A percentile compares a stretch with the other conserved stretches of the same genome.
These are phyloP conservation scores for Agonopterix heracliana DNA, from an alignment of 2,888 invertebrate species.

Conservation along the genomic window DNA sequence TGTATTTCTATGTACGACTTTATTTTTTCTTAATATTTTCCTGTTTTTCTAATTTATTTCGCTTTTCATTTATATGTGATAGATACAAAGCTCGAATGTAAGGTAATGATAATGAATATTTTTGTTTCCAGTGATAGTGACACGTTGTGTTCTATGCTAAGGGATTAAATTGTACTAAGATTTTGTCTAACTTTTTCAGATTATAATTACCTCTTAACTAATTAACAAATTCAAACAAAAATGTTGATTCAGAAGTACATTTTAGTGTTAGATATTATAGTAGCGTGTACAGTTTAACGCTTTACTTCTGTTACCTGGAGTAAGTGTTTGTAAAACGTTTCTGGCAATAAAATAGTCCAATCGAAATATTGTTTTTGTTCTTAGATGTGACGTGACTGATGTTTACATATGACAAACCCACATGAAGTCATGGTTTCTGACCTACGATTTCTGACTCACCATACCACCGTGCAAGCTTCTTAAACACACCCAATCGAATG, in stretches of 20 bases:
- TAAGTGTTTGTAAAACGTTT: slow-evolving; percentile 71
- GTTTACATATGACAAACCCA: too few species aligned
- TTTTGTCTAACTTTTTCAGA: slow-evolving; percentile 59
- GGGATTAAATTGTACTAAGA: slow-evolving; percentile 36
- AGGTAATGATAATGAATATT: slow-evolving; percentile 60
- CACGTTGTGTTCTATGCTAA: slow-evolving; percentile 52
- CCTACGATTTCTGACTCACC: too few species aligned
- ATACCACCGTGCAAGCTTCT: too few species aligned
- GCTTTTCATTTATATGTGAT: slow-evolving; percentile 59
- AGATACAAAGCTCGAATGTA: slow-evolving; percentile 69
- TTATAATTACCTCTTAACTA: slow-evolving; percentile 20
- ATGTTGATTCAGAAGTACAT: slow-evolving; percentile 57
- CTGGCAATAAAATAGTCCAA: slow-evolving; percentile 76
- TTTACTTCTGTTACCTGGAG: slow-evolving; percentile 49
- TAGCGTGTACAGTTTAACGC: slow-evolving; percentile 68
- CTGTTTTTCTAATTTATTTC: slow-evolving; percentile 71
- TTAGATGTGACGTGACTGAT: background rate
- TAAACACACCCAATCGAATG: too few species aligned
- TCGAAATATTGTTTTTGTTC: slow-evolving; percentile 33
- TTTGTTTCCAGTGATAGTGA: slow-evolving; percentile 40
- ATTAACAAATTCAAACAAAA: slow-evolving; percentile 40
- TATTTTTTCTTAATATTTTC: slow-evolving; percentile 48
- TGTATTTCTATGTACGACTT: slow-evolving; percentile 58
- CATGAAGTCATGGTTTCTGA: too few species aligned
- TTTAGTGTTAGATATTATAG: slow-evolving; percentile 58